A percentile compares a stretch with the other conserved stretches of the same genome.
Evolutionary conservation across 2,797 vertebrate species (phyloP).

Genomic region (Muscicapa comitata): DNA sequence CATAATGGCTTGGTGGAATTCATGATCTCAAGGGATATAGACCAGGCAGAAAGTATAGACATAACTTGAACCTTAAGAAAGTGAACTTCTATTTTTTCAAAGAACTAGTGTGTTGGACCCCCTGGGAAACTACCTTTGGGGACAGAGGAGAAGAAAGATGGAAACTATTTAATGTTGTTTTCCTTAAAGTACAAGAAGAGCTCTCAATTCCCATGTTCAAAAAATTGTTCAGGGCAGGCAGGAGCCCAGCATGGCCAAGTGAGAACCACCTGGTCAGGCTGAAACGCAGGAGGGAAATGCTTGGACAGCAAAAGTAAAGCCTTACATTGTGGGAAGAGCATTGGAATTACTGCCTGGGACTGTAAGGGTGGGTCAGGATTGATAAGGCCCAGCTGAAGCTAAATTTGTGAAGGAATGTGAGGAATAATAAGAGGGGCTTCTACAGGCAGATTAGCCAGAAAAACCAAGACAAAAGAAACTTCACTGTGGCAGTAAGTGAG

Average conservation of each 20-base stretch:
- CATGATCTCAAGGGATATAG: neutral
- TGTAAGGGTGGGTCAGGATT: neutral
- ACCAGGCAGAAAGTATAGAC: neutral
- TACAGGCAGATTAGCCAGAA: neutral
- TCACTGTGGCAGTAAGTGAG: neutral
- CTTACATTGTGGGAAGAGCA: neutral
- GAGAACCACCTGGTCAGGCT: neutral
- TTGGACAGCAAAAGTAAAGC: neutral
- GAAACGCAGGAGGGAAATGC: neutral
- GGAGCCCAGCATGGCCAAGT: neutral
- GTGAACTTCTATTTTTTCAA: neutral
- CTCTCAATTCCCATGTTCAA: neutral
- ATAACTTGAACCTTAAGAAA: neutral
- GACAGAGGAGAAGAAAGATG: neutral
- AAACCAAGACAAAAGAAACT: neutral
- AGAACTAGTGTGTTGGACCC: neutral
- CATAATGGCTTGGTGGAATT: neutral
- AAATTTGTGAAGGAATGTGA: neutral
- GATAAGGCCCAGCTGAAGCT: neutral
- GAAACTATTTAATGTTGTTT: neutral
- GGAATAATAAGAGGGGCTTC: neutral
- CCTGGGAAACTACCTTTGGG: neutral
- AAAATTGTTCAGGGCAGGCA: neutral
- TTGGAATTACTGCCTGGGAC: neutral
- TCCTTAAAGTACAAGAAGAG: neutral